Conservation (phyloP, 2,113 vertebrate genomes). For the Glareola pratincola region DNA sequence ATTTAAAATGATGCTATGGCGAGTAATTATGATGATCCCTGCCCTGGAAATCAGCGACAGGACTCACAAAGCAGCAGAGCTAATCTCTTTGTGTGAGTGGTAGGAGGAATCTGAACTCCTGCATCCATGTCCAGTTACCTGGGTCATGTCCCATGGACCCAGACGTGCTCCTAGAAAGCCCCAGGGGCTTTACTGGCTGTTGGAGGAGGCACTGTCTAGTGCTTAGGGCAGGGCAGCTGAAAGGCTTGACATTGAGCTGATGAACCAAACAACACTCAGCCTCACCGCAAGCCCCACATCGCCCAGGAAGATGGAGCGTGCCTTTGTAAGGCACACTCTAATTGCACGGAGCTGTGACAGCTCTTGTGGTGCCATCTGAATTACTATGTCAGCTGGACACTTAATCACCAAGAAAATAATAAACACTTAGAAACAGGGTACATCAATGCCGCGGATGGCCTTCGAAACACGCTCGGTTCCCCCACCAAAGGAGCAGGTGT, state of each 20-base stretch:
- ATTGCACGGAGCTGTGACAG: neutral
- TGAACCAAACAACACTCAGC: neutral
- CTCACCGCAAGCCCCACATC: neutral
- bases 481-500: neutral
- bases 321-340: neutral
- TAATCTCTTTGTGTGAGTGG: neutral
- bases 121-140: neutral
- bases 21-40: neutral
- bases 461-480: rapidly evolving
- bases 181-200: neutral
- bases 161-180: neutral
- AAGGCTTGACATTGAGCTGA: neutral
- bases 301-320: neutral
- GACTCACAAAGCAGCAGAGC: neutral
- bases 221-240: neutral
- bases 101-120: neutral
- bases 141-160: neutral
- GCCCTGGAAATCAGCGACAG: neutral
- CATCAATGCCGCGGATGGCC: neutral
- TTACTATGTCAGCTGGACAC: neutral
- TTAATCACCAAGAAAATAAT: neutral
- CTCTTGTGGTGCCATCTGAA: neutral
- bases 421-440: neutral
- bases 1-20: neutral
- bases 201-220: neutral